These are phyloP conservation scores for Apogon hyalosoma DNA, from an alignment of 2,797 vertebrate species.

Conservation along the genomic window DNA sequence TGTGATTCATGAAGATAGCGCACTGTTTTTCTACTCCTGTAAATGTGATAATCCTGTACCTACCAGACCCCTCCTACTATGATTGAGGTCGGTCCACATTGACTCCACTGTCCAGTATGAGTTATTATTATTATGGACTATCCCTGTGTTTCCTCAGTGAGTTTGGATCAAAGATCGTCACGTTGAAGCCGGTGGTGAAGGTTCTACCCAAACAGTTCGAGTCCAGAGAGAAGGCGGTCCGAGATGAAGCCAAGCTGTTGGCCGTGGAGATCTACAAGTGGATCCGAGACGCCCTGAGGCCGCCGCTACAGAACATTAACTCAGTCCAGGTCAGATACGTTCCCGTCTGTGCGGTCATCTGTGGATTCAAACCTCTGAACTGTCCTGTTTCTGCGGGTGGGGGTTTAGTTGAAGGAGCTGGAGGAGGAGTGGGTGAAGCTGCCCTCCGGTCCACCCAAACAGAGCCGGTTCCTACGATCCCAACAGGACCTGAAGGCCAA, in stretches of 20 bases:
- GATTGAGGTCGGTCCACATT: no score
- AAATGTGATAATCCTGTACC: no score
- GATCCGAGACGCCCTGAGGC: constrained; percentile 94
- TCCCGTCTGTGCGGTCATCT: not conserved
- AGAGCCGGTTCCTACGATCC: constrained; percentile 93
- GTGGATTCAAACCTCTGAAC: not conserved
- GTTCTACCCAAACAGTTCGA: constrained; percentile 96
- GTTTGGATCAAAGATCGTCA: constrained; percentile 97
- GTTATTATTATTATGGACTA: no score
- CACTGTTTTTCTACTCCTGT: no score
- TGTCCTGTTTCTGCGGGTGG: constrained; percentile 4
- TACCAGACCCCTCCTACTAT: no score
- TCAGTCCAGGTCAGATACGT: constrained; percentile 91
- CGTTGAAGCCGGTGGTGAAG: constrained; percentile 96
- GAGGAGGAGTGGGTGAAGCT: constrained; percentile 98
- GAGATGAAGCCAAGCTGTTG: constrained; percentile 95
- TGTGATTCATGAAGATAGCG: no score
- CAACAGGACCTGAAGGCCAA: constrained; percentile 97
- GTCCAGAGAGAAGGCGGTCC: constrained; percentile 96
- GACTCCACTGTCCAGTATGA: no score
- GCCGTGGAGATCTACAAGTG: constrained; percentile 96
- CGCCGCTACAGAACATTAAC: constrained; percentile 93
- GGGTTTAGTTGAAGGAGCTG: constrained; percentile 92
- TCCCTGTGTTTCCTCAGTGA: constrained; percentile 84
- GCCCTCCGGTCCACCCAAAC: constrained; percentile 88